Percentiles rank a stretch among this genome's conserved stretches.
These are phyloP conservation scores for Xerus rutilus DNA, from an alignment of 2,797 vertebrate genomes.

Conservation along the genomic window DNA sequence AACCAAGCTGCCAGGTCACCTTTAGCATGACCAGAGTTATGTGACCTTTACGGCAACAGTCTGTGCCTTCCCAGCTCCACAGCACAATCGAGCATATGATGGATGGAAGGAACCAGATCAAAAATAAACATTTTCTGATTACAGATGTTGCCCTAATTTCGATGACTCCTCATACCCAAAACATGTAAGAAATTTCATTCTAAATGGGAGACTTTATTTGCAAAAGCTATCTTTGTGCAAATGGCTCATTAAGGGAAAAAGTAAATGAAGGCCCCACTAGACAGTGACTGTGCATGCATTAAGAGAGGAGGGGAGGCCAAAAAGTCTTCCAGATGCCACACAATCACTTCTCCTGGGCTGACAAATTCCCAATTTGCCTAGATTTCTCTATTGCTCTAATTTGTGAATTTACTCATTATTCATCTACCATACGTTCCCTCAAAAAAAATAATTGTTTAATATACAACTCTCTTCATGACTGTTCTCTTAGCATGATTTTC, in stretches of 20 bases:
- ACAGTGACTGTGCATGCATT: not conserved
- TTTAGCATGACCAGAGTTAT: not conserved
- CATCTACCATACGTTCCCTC: not conserved
- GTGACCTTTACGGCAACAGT: not conserved
- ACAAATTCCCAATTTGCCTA: not conserved
- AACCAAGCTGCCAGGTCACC: not conserved
- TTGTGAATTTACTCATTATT: constrained; percentile 9
- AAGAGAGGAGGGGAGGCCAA: not conserved
- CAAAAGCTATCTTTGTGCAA: constrained; percentile 27
- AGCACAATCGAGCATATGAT: not conserved
- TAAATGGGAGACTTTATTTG: constrained; percentile 43
- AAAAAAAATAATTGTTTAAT: not conserved
- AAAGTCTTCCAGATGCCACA: not conserved
- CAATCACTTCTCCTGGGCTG: not conserved
- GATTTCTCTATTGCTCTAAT: not conserved
- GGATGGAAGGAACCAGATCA: not conserved
- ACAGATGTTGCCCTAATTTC: not conserved
- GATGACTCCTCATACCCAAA: constrained; percentile 4
- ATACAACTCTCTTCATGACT: not conserved
- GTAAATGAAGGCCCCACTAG: not conserved
- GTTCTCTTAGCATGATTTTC: not conserved
- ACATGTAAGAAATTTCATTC: not conserved
- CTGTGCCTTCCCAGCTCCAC: not conserved
- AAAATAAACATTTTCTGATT: constrained; percentile 8
- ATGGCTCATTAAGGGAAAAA: not conserved